Evolutionary conservation across 2,888 invertebrate species (phyloP), one percentile per base, ranked within the genome.

Genomic region (Agrotis exclamationis): DNA sequence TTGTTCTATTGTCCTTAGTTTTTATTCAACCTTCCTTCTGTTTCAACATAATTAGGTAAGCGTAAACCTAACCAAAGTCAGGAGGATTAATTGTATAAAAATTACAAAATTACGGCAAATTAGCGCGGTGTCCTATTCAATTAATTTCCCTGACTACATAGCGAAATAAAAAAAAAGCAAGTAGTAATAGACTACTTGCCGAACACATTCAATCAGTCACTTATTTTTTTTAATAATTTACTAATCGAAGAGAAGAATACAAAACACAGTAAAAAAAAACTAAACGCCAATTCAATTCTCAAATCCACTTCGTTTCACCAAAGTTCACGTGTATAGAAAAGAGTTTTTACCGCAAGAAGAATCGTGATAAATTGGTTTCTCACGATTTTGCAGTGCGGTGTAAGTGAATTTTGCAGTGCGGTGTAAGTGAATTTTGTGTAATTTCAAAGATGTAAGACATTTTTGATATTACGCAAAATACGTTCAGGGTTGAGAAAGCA

Each of bases 1-100:
- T 76, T 77, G 71, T 77, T 76, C 70, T 60, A 76, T 82, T 77
- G 63, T 69, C 39, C n/a, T 50, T 44, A 48, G 66, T 54, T 67
- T 63, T 68, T 47, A 39, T 66, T 20, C 28, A 51, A 60, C 22
- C 63, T 51, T 51, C 39, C 24, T 14, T 18, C 22, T 63, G 24
- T 53, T 70, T 53, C 24, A 70, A 57, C 24, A 64, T 70, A 51
- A 63, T 24, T 45, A 53, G 39, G 45, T 28, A 77, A 50, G 28
- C 11, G 50, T 64, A 18, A 50, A 50, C 72, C 50, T 67, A 76
- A 75, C 33, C 33, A 56, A 33, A 56, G 33, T 18, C 1, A 14
- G 18, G 56, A 9, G n/a, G 33, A 56, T 14, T 56, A 33, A 56
- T 56, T 28, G 3, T 33, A n/a, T 56, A 14, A 13, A n/a, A 28